Percentiles rank a stretch among this genome's conserved stretches.
These are phyloP conservation scores for Okapia johnstoni DNA, from an alignment of 2,113 vertebrate species.

Conservation along the genomic window DNA sequence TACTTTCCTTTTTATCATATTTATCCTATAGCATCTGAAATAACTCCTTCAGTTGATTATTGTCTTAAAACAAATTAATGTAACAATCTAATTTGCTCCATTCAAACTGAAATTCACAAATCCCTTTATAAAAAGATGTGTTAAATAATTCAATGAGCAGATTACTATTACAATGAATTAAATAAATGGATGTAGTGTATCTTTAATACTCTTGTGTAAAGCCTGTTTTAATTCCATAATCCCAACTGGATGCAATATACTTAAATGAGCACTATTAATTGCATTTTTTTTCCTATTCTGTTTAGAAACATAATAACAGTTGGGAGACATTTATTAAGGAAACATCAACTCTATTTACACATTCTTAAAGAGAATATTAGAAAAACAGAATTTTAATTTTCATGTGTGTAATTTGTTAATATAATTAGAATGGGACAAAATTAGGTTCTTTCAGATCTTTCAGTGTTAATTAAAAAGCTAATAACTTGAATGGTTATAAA, in stretches of 20 bases:
- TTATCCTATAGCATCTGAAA: neutral
- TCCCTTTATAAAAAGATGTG: neutral
- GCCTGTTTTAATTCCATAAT: conserved; percentile 69
- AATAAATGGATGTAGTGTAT: conserved; percentile 47
- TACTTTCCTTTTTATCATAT: neutral
- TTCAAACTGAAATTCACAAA: conserved; percentile 30
- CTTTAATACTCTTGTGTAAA: conserved; percentile 55
- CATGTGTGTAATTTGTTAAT: conserved; percentile 76
- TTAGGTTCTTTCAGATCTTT: conserved; percentile 76
- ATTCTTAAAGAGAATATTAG: conserved; percentile 76
- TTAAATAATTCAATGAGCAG: conserved; percentile 71
- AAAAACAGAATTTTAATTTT: conserved; percentile 79
- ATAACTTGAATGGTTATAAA: conserved; percentile 79
- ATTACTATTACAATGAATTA: conserved; percentile 61
- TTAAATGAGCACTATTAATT: conserved; percentile 72
- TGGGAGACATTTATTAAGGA: conserved; percentile 77
- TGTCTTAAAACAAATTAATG: conserved; percentile 35
- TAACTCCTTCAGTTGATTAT: neutral
- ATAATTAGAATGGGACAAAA: conserved; percentile 76
- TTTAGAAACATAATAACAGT: conserved; percentile 75
- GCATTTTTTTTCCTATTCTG: conserved; percentile 63
- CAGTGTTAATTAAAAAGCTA: conserved; percentile 83
- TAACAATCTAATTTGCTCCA: conserved; percentile 27
- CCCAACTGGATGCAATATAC: conserved; percentile 70
- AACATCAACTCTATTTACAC: conserved; percentile 73